A percentile compares a stretch with the other conserved stretches of the same genome.
These are phyloP conservation scores for Anorthoa munda DNA, from an alignment of 2,888 invertebrate species.

Conservation along the genomic window DNA sequence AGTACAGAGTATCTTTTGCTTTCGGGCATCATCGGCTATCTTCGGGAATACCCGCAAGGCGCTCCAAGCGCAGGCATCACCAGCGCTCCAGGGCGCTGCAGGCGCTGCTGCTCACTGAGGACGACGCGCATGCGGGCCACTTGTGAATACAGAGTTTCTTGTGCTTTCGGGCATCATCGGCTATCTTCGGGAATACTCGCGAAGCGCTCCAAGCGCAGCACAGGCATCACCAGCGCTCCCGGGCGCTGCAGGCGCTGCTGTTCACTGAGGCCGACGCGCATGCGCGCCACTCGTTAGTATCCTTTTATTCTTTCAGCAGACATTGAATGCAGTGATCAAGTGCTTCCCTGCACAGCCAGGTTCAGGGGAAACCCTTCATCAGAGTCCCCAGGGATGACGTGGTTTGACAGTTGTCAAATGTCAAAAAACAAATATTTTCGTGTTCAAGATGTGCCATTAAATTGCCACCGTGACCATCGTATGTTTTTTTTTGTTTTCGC, in stretches of 20 bases:
- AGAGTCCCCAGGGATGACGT: too few species aligned
- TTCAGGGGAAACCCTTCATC: too few species aligned
- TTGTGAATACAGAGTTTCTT: conserved; percentile 52
- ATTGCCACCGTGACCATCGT: too few species aligned
- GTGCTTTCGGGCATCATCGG: background rate
- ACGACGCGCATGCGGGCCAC: conserved; percentile 81
- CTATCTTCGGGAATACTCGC: conserved; percentile 71
- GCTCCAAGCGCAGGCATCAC: conserved; percentile 93
- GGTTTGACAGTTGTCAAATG: too few species aligned
- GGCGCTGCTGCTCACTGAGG: conserved; percentile 93
- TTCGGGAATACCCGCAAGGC: conserved; percentile 79
- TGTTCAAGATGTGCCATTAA: too few species aligned
- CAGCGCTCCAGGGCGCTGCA: conserved; percentile 92
- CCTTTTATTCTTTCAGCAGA: too few species aligned
- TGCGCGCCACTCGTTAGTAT: conserved; percentile 71
- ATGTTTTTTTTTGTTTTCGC: too few species aligned
- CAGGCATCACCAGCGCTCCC: conserved; percentile 91
- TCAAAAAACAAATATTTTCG: too few species aligned
- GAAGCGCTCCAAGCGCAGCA: conserved; percentile 93
- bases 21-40: background rate
- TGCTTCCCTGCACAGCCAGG: too few species aligned
- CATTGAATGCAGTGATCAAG: too few species aligned
- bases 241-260: conserved; percentile 93
- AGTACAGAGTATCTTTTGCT: background rate
- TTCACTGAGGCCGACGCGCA: conserved; percentile 91